Evolutionary conservation across 2,113 vertebrate species (phyloP), one percentile per base, ranked within the genome.

Genomic region (Corapipo altera): DNA sequence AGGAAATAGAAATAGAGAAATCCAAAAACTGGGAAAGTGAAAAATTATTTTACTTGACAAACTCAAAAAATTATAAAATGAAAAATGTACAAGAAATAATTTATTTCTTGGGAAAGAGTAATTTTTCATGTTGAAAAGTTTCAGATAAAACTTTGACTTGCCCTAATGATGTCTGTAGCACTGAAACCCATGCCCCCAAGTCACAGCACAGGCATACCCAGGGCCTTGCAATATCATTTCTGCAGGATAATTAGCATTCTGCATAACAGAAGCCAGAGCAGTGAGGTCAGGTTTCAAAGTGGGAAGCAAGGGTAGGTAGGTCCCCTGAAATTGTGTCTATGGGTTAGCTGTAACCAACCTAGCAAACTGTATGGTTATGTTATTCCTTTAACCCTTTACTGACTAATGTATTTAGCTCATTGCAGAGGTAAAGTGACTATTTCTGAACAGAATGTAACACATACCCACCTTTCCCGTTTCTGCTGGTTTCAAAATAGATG

Each of bases 101-200:
- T 94, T 76, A 89, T 95, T 95, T 85, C 62, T 41, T 35, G 14
- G 8, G 72, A 90, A 14, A 87, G 43, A 93, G 77, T 78, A 10
- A 95, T 95, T 96, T 96, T 96, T 97, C 91, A 91, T 69, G 84
- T 85, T 95, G 52, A 46, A 92, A 92, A 94, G 70, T 94, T 95
- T 94, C 19, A 28, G 59, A 59, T 86, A 70, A 95, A 95, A 95
- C 73, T 92, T 95, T 72, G 48, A 11, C 76, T 91, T 52, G 4
- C 22, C 81, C 77, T 94, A 67, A 92, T 0, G 1, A 85, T 46
- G 44, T 65, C 85, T 85, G 89, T 95, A 96, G 57, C 75, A 74
- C 78, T 71, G 59, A 89, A 91, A 89, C 49, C 75, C 93, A 52
- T 64, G 64, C 81, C 86, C 54, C 62, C 19, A 77, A 62, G 59